Evolutionary conservation across 1,140 invertebrate genomes (phyloP).

Genomic region (Tenebrio molitor): DNA sequence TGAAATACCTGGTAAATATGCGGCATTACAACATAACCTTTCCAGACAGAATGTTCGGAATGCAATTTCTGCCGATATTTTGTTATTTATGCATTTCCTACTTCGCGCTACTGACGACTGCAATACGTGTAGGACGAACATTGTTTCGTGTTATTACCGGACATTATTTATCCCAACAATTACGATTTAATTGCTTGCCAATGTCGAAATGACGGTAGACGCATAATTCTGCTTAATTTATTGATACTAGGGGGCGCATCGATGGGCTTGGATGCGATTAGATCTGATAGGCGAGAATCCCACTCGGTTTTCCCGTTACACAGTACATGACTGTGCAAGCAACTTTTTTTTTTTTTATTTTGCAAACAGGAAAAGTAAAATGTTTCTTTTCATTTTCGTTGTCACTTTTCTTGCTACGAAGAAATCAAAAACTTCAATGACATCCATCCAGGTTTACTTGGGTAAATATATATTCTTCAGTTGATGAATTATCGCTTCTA

Average conservation of each 20-base stretch:
- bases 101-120: slow-evolving; percentile 19
- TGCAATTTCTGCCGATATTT: slow-evolving; percentile 40
- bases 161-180: slow-evolving; percentile 32
- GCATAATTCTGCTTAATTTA: slow-evolving; percentile 11
- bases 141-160: slow-evolving; percentile 32
- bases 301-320: no score
- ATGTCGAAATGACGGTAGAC: slow-evolving; percentile 18
- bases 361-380: no score
- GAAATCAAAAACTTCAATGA: no score
- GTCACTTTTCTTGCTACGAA: no score
- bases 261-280: no score
- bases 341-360: no score
- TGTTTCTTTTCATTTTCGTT: no score
- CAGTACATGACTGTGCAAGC: no score
- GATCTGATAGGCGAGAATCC: no score
- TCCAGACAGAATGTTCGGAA: slow-evolving; percentile 24
- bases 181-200: slow-evolving; percentile 27
- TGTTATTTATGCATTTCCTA: slow-evolving; percentile 36
- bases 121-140: slow-evolving; percentile 28
- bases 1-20: slow-evolving; percentile 35
- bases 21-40: slow-evolving; percentile 37
- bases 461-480: no score
- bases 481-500: no score
- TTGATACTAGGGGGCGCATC: not conserved
- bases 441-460: no score